Conservation (phyloP, 2,797 vertebrate genomes). For the Dallia pectoralis region DNA sequence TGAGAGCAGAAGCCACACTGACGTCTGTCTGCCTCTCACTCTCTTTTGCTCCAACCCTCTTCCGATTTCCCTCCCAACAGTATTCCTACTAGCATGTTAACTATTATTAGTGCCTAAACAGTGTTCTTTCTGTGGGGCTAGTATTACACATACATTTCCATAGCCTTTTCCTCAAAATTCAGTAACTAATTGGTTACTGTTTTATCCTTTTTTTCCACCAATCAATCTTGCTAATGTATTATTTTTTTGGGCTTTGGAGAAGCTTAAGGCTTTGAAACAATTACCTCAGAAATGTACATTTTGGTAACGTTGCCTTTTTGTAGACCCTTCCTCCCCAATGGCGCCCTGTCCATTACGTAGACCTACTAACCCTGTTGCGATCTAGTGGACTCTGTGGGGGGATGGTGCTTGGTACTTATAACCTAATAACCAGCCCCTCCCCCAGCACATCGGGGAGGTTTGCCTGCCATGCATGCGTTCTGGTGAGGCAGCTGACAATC, state of each 20-base stretch:
- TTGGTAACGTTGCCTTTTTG: background rate
- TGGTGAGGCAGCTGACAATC: background rate
- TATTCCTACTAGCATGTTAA: background rate
- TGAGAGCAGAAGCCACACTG: conserved; percentile 51
- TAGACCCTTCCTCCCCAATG: background rate
- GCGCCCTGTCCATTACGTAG: background rate
- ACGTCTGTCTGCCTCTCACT: conserved; percentile 41
- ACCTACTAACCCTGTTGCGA: background rate
- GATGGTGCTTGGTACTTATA: background rate
- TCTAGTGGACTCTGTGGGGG: background rate
- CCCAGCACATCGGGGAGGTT: background rate
- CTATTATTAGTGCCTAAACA: background rate
- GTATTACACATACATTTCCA: background rate
- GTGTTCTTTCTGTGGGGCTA: background rate
- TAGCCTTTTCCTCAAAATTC: background rate
- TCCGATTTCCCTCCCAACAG: background rate
- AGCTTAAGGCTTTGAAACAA: background rate
- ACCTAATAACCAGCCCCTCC: background rate
- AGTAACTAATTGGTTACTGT: background rate
- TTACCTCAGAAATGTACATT: background rate
- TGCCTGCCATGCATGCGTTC: background rate
- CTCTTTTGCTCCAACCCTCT: background rate
- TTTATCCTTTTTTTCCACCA: background rate
- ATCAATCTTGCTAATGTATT: background rate
- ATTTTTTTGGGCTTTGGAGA: background rate